Evolutionary conservation across 2,797 vertebrate species (phyloP).

Genomic region (Lepus townsendii): DNA sequence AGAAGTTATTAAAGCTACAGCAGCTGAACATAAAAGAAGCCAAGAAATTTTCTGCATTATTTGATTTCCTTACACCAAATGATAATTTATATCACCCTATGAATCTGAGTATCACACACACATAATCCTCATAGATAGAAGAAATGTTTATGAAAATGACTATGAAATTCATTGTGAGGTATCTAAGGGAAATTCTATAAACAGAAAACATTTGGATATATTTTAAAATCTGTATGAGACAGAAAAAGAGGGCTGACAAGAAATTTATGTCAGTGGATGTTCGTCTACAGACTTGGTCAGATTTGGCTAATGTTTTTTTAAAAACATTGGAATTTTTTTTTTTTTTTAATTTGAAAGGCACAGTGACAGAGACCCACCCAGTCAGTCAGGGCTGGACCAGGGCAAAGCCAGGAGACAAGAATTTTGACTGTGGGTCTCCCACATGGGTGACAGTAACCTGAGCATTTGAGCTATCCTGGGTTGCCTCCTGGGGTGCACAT

Average conservation of each 20-base stretch:
- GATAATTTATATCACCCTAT: conserved; percentile 64
- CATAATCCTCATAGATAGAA: conserved; percentile 64
- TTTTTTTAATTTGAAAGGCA: too few relatives aligned
- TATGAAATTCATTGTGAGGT: conserved; percentile 18
- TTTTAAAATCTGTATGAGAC: conserved; percentile 46
- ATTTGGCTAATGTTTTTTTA: background rate
- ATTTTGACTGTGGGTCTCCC: too few relatives aligned
- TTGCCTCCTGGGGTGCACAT: too few relatives aligned
- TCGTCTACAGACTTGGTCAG: background rate
- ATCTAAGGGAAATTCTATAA: conserved; percentile 35
- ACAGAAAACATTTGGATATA: background rate
- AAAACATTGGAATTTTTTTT: too few relatives aligned
- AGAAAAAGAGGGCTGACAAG: conserved; percentile 34
- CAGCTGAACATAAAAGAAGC: conserved; percentile 82
- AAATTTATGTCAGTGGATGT: background rate
- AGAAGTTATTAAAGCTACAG: conserved; percentile 86
- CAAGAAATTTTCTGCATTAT: conserved; percentile 84
- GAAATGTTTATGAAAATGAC: conserved; percentile 49
- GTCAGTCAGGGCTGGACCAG: too few relatives aligned
- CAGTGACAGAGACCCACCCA: too few relatives aligned
- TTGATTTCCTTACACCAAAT: conserved; percentile 73
- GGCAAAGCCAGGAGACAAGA: too few relatives aligned
- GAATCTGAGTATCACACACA: conserved; percentile 58
- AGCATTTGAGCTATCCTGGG: too few relatives aligned
- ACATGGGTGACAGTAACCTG: too few relatives aligned